Conservation (phyloP, 1,140 invertebrate genomes). For the Phymorhynchus buccinoides region DNA sequence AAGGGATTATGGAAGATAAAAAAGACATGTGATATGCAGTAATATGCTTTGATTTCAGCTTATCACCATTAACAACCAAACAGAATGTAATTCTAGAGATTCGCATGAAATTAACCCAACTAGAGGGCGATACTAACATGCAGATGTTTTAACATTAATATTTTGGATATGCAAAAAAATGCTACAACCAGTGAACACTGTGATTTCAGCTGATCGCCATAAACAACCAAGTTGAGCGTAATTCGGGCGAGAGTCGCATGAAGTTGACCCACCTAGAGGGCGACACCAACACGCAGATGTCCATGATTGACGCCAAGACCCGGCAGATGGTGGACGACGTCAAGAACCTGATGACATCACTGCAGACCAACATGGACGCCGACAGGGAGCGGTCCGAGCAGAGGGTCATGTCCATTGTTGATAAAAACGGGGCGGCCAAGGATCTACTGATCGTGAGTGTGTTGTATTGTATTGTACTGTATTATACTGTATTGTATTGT, state of each 20-base stretch:
- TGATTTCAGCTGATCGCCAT: conserved; percentile 58
- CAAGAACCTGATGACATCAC: conserved; percentile 56
- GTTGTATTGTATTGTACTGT: no score
- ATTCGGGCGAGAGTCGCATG: conserved; percentile 59
- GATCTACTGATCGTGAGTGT: conserved; percentile 55
- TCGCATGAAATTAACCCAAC: no score
- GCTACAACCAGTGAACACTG: no score
- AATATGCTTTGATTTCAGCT: no score
- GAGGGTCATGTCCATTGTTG: conserved; percentile 56
- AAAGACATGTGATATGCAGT: no score
- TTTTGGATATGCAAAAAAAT: no score
- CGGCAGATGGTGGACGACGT: conserved; percentile 66
- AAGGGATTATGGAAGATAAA: no score
- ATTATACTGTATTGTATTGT: no score
- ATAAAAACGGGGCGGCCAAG: conserved; percentile 54
- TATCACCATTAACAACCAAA: no score
- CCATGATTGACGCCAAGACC: conserved; percentile 66
- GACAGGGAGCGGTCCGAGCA: conserved; percentile 67
- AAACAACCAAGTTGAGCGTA: conserved; percentile 58
- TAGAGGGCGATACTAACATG: no score
- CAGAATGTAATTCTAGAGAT: no score
- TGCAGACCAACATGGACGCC: conserved; percentile 54
- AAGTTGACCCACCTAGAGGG: conserved; percentile 67
- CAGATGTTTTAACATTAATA: no score
- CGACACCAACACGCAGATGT: conserved; percentile 65